These are phyloP conservation scores for Drosophila merina DNA, from an alignment of 2,888 invertebrate species.

Conservation along the genomic window DNA sequence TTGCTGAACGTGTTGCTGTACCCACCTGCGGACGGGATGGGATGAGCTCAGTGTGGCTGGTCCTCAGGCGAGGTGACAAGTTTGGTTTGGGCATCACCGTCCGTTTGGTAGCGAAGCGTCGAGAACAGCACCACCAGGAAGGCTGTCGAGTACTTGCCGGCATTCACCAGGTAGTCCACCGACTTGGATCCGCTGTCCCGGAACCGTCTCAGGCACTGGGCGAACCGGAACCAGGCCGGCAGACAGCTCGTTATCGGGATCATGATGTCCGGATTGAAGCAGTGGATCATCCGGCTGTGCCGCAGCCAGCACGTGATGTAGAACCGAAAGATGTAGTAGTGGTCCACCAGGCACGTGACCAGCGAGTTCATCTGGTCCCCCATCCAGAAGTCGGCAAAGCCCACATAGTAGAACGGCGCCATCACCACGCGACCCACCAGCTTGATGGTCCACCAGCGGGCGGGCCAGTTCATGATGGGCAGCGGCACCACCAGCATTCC, in stretches of 20 bases:
- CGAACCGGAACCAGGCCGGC: conserved; percentile 99
- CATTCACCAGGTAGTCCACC: conserved; percentile 97
- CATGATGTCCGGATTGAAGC: conserved; percentile 88
- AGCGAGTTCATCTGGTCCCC: conserved; percentile 97
- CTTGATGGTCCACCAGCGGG: conserved; percentile 90
- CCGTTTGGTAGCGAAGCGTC: conserved; percentile 84
- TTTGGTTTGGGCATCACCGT: conserved; percentile 84
- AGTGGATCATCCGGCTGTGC: conserved; percentile 4
- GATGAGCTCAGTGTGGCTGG: not conserved
- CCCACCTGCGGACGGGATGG: conserved; percentile 82
- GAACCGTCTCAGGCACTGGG: conserved; percentile 97
- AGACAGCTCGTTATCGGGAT: conserved; percentile 94
- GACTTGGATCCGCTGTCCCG: conserved; percentile 93
- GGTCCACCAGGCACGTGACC: conserved; percentile 93
- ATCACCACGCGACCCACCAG: conserved; percentile 89
- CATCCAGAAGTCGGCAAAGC: conserved; percentile 99
- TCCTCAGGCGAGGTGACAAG: conserved; percentile 63
- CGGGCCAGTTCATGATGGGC: conserved; percentile 93
- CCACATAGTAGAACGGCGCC: conserved; percentile 95
- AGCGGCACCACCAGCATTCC: conserved; percentile 95
- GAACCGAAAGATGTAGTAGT: conserved; percentile 96
- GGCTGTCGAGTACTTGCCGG: conserved; percentile 97
- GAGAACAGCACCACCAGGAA: conserved; percentile 95
- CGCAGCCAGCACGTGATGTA: conserved; percentile 85
- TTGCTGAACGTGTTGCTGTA: conserved; percentile 88